These are phyloP conservation scores for Falco naumanni DNA, from an alignment of 2,797 vertebrate genomes.

Conservation along the genomic window DNA sequence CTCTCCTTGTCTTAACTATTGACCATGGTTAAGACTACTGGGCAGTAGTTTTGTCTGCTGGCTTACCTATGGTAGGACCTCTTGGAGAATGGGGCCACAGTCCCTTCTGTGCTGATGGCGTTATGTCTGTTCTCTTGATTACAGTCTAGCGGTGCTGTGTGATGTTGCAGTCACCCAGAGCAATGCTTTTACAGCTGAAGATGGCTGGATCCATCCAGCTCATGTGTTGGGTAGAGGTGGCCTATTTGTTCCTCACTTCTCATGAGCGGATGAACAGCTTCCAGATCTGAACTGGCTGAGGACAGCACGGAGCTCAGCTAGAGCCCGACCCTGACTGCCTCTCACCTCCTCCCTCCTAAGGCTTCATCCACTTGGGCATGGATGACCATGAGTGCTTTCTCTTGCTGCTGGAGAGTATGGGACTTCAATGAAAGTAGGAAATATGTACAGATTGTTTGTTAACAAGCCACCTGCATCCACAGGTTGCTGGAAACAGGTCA, in stretches of 20 bases:
- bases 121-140: accelerated
- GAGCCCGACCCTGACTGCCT: background rate
- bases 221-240: accelerated
- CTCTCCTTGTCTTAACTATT: background rate
- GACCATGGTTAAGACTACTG: background rate
- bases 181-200: background rate
- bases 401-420: accelerated
- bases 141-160: background rate
- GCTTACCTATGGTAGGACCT: background rate
- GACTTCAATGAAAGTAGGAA: background rate
- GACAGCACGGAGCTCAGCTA: background rate
- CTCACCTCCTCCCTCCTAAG: background rate
- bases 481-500: background rate
- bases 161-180: background rate
- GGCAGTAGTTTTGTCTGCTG: background rate
- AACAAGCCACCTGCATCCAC: background rate
- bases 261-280: accelerated
- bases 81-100: background rate
- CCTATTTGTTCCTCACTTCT: background rate
- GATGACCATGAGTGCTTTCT: background rate
- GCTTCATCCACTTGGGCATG: background rate
- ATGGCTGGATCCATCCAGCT: background rate
- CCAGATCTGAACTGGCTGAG: background rate
- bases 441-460: background rate
- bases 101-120: background rate